Evolutionary conservation across 2,113 vertebrate species (phyloP).

Genomic region (Triplophysa siluroides): DNA sequence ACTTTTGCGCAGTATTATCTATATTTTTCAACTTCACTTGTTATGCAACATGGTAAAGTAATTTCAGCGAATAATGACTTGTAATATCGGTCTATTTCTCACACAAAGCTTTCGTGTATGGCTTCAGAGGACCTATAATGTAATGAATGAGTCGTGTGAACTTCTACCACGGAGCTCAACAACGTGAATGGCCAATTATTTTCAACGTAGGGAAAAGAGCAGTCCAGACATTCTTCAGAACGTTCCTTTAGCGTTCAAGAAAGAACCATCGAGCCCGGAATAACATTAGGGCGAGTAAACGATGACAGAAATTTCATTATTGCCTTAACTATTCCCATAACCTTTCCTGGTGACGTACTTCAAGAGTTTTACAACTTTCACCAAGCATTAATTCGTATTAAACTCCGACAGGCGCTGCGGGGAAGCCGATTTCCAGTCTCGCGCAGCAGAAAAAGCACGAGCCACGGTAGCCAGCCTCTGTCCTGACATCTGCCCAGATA

Average conservation of each 20-base stretch:
- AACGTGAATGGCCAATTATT: not conserved
- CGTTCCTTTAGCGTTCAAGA: too few relatives aligned
- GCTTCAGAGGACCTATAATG: not conserved
- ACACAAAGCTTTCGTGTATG: not conserved
- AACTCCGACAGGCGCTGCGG: conserved; percentile 5
- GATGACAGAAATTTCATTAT: conserved; percentile 10
- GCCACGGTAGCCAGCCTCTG: not conserved
- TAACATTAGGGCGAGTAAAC: not conserved
- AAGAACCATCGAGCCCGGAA: not conserved
- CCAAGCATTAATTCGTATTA: conserved; percentile 19
- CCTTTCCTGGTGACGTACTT: conserved; percentile 6
- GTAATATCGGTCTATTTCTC: not conserved
- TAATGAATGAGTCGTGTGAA: conserved; percentile 18
- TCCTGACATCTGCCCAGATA: conserved; percentile 5
- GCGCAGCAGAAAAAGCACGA: not conserved
- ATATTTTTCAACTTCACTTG: not conserved
- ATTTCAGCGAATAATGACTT: not conserved
- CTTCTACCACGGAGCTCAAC: not conserved
- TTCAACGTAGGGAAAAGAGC: not conserved
- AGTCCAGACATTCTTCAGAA: not conserved
- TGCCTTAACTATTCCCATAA: conserved; percentile 26
- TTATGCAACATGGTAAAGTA: not conserved
- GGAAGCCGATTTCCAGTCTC: conserved; percentile 3
- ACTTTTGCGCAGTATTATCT: too few relatives aligned
- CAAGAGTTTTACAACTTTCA: conserved; percentile 23